Evolutionary conservation across 2,888 invertebrate genomes (phyloP).

Genomic region (Chymomyza fuscimana): DNA sequence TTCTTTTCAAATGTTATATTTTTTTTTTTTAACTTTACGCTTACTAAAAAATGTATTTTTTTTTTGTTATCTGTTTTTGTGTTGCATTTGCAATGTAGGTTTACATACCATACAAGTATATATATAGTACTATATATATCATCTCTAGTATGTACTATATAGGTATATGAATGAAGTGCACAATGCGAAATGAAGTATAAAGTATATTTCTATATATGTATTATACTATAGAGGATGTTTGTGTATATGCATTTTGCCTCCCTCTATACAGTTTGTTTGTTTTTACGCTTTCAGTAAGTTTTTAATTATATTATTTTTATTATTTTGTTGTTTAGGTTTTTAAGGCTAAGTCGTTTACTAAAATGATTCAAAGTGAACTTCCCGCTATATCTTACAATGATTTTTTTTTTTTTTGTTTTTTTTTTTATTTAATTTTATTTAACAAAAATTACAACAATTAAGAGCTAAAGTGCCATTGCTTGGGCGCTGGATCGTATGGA

Average conservation of each 20-base stretch:
- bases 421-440: constrained; percentile 37
- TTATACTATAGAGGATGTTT: not conserved
- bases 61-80: constrained; percentile 10
- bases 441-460: constrained; percentile 66
- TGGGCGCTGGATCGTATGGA: constrained; percentile 37
- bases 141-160: not conserved
- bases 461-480: constrained; percentile 36
- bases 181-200: not conserved
- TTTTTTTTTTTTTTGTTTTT: constrained; percentile 20
- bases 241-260: not conserved
- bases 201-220: not conserved
- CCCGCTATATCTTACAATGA: constrained; percentile 21
- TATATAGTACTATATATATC: constrained; percentile 2
- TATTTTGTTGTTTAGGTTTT: constrained; percentile 30
- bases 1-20: constrained; percentile 26
- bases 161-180: constrained; percentile 3
- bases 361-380: constrained; percentile 27
- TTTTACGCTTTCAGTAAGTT: not conserved
- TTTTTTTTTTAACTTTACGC: constrained; percentile 36
- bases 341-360: constrained; percentile 39
- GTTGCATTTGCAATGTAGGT: constrained; percentile 5
- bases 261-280: not conserved
- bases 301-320: not conserved
- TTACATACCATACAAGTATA: not conserved
- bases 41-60: constrained; percentile 46